Percentiles rank a stretch among this genome's conserved stretches.
phyloP scores from a whole-genome alignment of 2,113 vertebrate species.

The Colossoma macropomum region DNA sequence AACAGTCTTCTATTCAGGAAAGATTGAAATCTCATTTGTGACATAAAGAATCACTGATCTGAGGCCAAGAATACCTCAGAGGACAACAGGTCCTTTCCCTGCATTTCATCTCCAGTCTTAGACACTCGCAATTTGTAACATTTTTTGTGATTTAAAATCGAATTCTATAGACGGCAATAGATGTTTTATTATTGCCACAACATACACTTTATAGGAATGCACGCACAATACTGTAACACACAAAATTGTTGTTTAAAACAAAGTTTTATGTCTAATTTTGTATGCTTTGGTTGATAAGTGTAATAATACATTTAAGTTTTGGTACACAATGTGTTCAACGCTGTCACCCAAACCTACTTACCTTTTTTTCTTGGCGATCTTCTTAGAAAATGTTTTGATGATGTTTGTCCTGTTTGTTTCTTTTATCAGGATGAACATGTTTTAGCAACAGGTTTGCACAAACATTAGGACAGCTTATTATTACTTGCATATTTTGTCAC shows the following conservation, averaged over 20 bases:
- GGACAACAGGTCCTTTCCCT: constrained; percentile 56
- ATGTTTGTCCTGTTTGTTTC: too few species aligned
- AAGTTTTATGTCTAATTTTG: too few species aligned
- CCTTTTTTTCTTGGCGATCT: too few species aligned
- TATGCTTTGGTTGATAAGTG: too few species aligned
- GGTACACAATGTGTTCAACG: too few species aligned
- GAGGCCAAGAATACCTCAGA: constrained; percentile 64
- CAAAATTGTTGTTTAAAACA: background rate
- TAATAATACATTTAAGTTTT: too few species aligned
- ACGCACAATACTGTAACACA: background rate
- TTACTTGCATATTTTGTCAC: too few species aligned
- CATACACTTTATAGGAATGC: background rate
- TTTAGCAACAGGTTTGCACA: too few species aligned
- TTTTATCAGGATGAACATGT: too few species aligned
- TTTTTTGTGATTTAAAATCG: background rate
- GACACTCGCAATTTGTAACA: background rate
- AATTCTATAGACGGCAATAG: background rate
- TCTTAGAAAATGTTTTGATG: too few species aligned
- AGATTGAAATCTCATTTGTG: constrained; percentile 63
- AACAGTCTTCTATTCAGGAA: constrained; percentile 67
- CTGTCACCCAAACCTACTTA: too few species aligned
- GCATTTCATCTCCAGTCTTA: background rate
- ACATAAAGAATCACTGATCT: constrained; percentile 69
- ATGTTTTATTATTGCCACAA: background rate
- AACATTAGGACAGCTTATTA: too few species aligned